Evolutionary conservation across 2,797 vertebrate species (phyloP).

Genomic region (Chromis chromis): DNA sequence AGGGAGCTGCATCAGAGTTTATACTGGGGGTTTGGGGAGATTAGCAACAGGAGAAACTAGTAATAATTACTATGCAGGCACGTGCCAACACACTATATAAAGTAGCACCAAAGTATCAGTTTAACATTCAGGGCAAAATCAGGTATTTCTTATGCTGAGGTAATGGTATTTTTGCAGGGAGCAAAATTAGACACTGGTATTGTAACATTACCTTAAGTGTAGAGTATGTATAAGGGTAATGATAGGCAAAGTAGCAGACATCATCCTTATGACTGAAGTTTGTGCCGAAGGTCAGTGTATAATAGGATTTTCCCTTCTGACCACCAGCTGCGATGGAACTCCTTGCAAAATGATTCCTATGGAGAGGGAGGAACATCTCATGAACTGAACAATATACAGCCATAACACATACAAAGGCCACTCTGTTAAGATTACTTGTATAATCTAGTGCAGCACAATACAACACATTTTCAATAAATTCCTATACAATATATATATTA

Average conservation of each 20-base stretch:
- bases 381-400: conserved; percentile 3
- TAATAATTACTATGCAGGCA: background rate
- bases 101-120: background rate
- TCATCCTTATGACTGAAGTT: conserved; percentile 95
- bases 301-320: conserved; percentile 98
- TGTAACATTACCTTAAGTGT: conserved; percentile 90
- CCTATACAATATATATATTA: too few species aligned
- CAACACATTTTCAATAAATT: background rate
- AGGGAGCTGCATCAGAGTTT: background rate
- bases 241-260: conserved; percentile 98
- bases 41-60: conserved; percentile 3
- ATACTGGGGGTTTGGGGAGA: background rate
- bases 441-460: too few species aligned
- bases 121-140: background rate
- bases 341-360: conserved; percentile 96
- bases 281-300: conserved; percentile 94
- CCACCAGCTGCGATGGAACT: conserved; percentile 96
- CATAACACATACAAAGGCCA: background rate
- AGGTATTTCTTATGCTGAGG: background rate
- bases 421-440: background rate
- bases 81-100: background rate
- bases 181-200: background rate
- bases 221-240: conserved; percentile 97
- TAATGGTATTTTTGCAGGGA: background rate
- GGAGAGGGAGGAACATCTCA: conserved; percentile 10